Conservation (phyloP, 1,140 invertebrate genomes). For the Harpegnathos saltator region DNA sequence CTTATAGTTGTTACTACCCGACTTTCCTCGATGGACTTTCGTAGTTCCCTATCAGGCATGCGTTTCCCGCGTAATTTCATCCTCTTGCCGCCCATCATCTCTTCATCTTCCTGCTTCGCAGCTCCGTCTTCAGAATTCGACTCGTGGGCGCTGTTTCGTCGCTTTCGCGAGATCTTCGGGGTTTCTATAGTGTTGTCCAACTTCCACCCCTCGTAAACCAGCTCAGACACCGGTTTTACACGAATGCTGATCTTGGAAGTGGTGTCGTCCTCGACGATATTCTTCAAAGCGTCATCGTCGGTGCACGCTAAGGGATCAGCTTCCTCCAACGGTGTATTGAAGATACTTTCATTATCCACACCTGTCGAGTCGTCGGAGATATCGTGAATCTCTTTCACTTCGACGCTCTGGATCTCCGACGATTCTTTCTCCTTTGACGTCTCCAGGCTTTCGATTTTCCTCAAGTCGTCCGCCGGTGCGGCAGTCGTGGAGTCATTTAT, state of each 20-base stretch:
- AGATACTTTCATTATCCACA: conserved; percentile 78
- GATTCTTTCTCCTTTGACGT: conserved; percentile 33
- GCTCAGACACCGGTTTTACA: conserved; percentile 80
- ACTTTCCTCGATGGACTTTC: conserved; percentile 87
- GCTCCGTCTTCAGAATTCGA: conserved; percentile 77
- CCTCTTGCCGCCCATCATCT: conserved; percentile 84
- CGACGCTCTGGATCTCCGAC: conserved; percentile 69
- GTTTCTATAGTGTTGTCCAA: conserved; percentile 74
- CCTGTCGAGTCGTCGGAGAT: conserved; percentile 80
- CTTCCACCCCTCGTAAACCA: conserved; percentile 80
- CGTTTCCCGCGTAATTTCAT: conserved; percentile 86
- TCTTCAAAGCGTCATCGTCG: conserved; percentile 68
- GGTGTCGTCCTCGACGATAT: conserved; percentile 40
- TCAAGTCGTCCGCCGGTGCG: not conserved
- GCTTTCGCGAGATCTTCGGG: conserved; percentile 78
- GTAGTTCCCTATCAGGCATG: conserved; percentile 84
- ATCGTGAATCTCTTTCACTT: conserved; percentile 53
- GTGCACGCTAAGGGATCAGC: conserved; percentile 77
- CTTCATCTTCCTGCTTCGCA: conserved; percentile 52
- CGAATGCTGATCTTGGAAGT: conserved; percentile 77
- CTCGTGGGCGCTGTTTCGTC: conserved; percentile 80
- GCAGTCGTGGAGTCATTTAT: conserved; percentile 1
- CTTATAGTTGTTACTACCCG: conserved; percentile 76
- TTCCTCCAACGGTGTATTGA: conserved; percentile 74
- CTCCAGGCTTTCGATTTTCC: conserved; percentile 7